These are phyloP conservation scores for Chitala chitala DNA, from an alignment of 2,113 vertebrate species.

Conservation along the genomic window DNA sequence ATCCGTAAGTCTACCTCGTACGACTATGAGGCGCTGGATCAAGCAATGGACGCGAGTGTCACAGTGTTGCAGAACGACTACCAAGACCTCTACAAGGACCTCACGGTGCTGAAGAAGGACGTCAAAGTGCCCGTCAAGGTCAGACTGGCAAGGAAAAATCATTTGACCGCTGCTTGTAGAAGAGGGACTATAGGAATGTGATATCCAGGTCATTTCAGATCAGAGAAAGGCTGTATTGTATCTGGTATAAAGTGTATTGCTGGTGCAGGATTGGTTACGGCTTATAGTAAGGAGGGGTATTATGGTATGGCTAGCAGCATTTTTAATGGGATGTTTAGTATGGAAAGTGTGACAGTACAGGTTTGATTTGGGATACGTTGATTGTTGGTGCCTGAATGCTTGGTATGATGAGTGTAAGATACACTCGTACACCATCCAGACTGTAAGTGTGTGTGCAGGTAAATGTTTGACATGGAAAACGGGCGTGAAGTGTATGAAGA, in stretches of 20 bases:
- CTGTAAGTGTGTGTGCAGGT: too few species aligned
- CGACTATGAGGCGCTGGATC: constrained; percentile 93
- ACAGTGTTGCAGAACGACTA: constrained; percentile 78
- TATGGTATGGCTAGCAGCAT: too few species aligned
- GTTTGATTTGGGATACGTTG: too few species aligned
- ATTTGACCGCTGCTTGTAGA: not conserved
- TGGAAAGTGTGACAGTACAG: not conserved
- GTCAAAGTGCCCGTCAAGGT: constrained; percentile 91
- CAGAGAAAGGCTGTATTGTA: too few species aligned
- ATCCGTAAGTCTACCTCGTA: constrained; percentile 93
- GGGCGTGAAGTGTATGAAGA: too few species aligned
- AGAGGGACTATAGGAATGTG: not conserved
- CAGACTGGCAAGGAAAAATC: constrained; percentile 12
- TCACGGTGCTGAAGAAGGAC: constrained; percentile 85
- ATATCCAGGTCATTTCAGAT: not conserved
- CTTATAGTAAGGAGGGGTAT: too few species aligned
- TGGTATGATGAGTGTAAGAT: too few species aligned
- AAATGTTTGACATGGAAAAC: too few species aligned
- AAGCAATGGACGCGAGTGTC: constrained; percentile 95
- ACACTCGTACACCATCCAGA: too few species aligned
- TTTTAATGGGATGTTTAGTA: not conserved
- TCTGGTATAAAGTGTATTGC: not conserved
- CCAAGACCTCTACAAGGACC: constrained; percentile 79
- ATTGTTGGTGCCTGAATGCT: too few species aligned
- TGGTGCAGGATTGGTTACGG: too few species aligned